phyloP scores from a whole-genome alignment of 2,888 invertebrate genomes.

The Xestia ashworthii region DNA sequence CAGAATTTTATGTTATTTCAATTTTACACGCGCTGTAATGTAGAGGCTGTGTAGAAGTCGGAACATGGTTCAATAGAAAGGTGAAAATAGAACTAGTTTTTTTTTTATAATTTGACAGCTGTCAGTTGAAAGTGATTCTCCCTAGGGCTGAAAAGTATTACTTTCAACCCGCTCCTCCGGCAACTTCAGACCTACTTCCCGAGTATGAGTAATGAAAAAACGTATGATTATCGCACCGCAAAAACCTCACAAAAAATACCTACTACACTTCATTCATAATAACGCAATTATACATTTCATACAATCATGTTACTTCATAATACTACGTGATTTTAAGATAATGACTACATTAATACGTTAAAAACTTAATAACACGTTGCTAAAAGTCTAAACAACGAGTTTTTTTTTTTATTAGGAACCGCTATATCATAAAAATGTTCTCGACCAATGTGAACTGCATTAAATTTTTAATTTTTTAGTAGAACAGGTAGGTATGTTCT shows the following conservation, averaged over 20 bases:
- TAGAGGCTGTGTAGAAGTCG: no score
- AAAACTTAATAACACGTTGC: conserved; percentile 44
- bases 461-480: not conserved
- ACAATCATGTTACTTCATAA: conserved; percentile 21
- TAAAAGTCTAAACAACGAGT: conserved; percentile 34
- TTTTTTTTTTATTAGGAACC: conserved; percentile 45
- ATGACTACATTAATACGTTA: conserved; percentile 33
- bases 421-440: conserved; percentile 28
- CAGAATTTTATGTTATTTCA: no score
- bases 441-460: conserved; percentile 28
- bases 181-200: no score
- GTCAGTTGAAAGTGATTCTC: no score
- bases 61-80: no score
- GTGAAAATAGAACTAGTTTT: no score
- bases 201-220: no score
- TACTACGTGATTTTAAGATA: conserved; percentile 33
- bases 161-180: no score
- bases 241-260: not conserved
- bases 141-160: no score
- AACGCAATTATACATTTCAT: conserved; percentile 19
- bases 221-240: not conserved
- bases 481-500: conserved; percentile 1
- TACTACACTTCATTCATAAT: conserved; percentile 24
- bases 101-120: no score
- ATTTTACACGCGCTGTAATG: no score